These are phyloP conservation scores for Anaspis maculata DNA, from an alignment of 2,888 invertebrate genomes.

Conservation along the genomic window DNA sequence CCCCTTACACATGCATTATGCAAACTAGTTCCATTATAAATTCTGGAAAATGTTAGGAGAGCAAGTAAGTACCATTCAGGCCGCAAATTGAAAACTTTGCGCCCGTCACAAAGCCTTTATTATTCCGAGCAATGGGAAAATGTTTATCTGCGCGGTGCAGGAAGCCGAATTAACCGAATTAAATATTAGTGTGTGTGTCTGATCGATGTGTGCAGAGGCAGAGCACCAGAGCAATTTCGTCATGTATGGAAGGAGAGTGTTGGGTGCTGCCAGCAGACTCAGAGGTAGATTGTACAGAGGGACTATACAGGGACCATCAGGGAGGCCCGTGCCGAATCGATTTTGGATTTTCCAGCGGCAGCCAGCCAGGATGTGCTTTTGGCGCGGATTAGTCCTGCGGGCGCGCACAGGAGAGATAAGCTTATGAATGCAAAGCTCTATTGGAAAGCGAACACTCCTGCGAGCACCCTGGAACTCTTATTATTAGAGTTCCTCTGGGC, in stretches of 20 bases:
- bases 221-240: slow-evolving; percentile 1
- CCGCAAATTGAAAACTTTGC: slow-evolving; percentile 20
- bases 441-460: slow-evolving; percentile 25
- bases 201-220: slow-evolving; percentile 20
- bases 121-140: too few relatives aligned
- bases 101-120: slow-evolving; percentile 13
- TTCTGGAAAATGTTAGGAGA: slow-evolving; percentile 5
- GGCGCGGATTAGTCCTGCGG: slow-evolving; percentile 30
- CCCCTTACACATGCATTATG: slow-evolving; percentile 15
- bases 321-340: slow-evolving; percentile 27
- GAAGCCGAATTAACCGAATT: too few relatives aligned
- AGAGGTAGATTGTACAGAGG: slow-evolving; percentile 2
- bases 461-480: background rate
- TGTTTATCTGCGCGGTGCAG: slow-evolving; percentile 23
- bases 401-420: slow-evolving; percentile 29
- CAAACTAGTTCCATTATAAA: slow-evolving; percentile 12
- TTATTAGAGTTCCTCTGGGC: too few relatives aligned
- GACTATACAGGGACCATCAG: slow-evolving; percentile 8
- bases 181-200: slow-evolving; percentile 16
- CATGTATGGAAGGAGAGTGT: slow-evolving; percentile 1
- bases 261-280: too few relatives aligned
- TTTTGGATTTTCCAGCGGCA: slow-evolving; percentile 27
- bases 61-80: slow-evolving; percentile 11
- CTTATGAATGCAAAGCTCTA: slow-evolving; percentile 30
- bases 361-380: slow-evolving; percentile 23